Base-by-base conservation (phyloP, 2,113 vertebrate species). In the Stegostoma tigrinum region DNA sequence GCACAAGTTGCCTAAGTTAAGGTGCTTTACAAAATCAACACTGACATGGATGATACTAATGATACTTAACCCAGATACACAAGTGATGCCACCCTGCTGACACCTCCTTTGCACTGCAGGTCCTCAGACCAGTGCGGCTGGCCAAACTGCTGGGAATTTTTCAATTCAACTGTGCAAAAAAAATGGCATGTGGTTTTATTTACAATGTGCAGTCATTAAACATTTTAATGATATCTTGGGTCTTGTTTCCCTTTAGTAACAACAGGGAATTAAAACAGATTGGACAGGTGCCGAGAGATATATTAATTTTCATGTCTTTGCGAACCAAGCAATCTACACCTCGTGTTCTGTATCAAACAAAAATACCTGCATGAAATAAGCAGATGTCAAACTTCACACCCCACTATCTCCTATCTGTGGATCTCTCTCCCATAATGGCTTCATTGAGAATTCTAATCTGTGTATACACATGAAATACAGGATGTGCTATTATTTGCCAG, bases 231-330 rank as follows among this genome's bases (percentile, higher is more conserved):
- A 52, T 87, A 45, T 87, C 85, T 87, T 52, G 45, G 85, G 23
- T 87, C 85, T 87, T 52, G 45, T 45, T 87, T 87, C 23, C 45
- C 45, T 45, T 27, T 30, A 87, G 23, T 87, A 87, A 87, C 85
- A 87, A 87, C 85, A 87, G 85, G 45, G 45, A 87, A 52, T 52
- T 45, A 52, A 87, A 87, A 87, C 45, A 1, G 85, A 27, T 87
- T 87, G 85, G 85, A 87, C 85, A 87, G 85, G 21, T 87, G 85
- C 85, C 85, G 23, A 87, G 85, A 87, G 45, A 45, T 52, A 87
- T 27, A 87, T 87, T 87, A 45, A 87, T 87, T 24, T 52, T 85
- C 85, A 8, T 87, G 85, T 45, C 42, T 87, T 45, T 45, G 45
- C 48, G 85, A 87, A 87, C 85, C 12, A 45, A 24, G 85, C 85